Conservation (phyloP, 2,888 invertebrate genomes). For the Schizotus pectinicornis region DNA sequence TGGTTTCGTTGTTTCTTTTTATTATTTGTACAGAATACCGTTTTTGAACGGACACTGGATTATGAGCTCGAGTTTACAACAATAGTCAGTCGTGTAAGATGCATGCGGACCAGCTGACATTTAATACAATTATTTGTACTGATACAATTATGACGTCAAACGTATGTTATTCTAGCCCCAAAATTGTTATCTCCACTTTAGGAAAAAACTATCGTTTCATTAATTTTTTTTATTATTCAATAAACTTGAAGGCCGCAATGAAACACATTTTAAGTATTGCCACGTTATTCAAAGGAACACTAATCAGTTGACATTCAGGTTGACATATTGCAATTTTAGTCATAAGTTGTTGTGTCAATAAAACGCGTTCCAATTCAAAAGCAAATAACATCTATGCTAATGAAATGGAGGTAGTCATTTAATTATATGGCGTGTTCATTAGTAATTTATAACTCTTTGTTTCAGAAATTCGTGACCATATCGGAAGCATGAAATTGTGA, state of each 20-base stretch:
- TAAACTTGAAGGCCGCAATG: too few species aligned
- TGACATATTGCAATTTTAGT: too few species aligned
- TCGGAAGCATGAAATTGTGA: constrained; percentile 19
- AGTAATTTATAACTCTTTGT: constrained; percentile 15
- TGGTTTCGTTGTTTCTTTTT: constrained; percentile 4
- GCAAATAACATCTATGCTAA: too few species aligned
- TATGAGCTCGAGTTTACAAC: constrained; percentile 15
- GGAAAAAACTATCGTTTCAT: too few species aligned
- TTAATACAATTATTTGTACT: constrained; percentile 13
- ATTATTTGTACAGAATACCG: constrained; percentile 13
- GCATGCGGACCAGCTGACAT: constrained; percentile 11
- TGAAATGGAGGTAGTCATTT: too few species aligned
- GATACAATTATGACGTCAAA: constrained; percentile 3
- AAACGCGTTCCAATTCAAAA: too few species aligned
- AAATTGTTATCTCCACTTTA: too few species aligned
- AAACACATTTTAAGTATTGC: too few species aligned
- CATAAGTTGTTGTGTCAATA: too few species aligned
- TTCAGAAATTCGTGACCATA: constrained; percentile 11
- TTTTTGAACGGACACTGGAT: constrained; percentile 15
- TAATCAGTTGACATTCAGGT: too few species aligned
- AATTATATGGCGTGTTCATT: neutral
- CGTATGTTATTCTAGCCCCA: constrained; percentile 6
- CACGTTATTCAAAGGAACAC: too few species aligned
- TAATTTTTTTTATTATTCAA: constrained; percentile 8
- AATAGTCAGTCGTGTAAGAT: constrained; percentile 13